Evolutionary conservation across 92 coral and sea anemone genomes (phyloP).

Genomic region (Siderastrea siderea): DNA sequence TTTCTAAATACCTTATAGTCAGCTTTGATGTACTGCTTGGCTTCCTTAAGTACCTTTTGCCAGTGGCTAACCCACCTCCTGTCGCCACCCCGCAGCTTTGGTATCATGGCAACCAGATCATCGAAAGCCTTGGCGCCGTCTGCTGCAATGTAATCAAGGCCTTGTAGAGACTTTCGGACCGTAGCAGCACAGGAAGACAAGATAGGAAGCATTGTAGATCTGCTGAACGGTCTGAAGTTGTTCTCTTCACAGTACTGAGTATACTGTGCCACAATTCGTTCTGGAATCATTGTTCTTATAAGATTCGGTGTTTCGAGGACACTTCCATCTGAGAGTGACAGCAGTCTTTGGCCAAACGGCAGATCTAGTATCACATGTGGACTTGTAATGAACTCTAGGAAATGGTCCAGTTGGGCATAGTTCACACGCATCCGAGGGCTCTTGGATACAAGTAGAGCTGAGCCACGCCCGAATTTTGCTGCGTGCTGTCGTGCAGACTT

Average conservation of each 20-base stretch:
- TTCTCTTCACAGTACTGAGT: slow-evolving; percentile 5
- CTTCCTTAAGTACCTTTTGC: slow-evolving; percentile 27
- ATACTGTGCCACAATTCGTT: slow-evolving; percentile 31
- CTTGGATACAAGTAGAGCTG: slow-evolving; percentile 1
- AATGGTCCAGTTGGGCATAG: slow-evolving; percentile 49
- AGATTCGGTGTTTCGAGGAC: slow-evolving; percentile 42
- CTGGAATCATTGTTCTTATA: slow-evolving; percentile 33
- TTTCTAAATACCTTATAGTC: slow-evolving; percentile 45
- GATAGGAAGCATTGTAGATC: background rate
- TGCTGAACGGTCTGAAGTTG: slow-evolving; percentile 23
- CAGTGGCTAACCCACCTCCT: slow-evolving; percentile 16
- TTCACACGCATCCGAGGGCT: slow-evolving; percentile 46
- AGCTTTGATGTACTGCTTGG: slow-evolving; percentile 44
- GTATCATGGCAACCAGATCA: slow-evolving; percentile 30
- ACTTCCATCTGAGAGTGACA: slow-evolving; percentile 28
- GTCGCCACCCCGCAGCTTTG: slow-evolving; percentile 41
- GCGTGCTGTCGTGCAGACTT: slow-evolving; percentile 53
- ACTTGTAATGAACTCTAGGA: slow-evolving; percentile 52
- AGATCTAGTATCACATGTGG: slow-evolving; percentile 59
- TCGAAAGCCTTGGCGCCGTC: slow-evolving; percentile 61
- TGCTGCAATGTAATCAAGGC: slow-evolving; percentile 61
- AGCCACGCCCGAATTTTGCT: slow-evolving; percentile 31
- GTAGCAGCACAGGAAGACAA: slow-evolving; percentile 30
- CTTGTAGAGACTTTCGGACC: slow-evolving; percentile 66
- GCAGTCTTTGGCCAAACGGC: slow-evolving; percentile 43